A percentile compares a stretch with the other conserved stretches of the same genome.
Evolutionary conservation across 1,140 invertebrate genomes (phyloP).

Genomic region (Mesaphorura yosii): DNA sequence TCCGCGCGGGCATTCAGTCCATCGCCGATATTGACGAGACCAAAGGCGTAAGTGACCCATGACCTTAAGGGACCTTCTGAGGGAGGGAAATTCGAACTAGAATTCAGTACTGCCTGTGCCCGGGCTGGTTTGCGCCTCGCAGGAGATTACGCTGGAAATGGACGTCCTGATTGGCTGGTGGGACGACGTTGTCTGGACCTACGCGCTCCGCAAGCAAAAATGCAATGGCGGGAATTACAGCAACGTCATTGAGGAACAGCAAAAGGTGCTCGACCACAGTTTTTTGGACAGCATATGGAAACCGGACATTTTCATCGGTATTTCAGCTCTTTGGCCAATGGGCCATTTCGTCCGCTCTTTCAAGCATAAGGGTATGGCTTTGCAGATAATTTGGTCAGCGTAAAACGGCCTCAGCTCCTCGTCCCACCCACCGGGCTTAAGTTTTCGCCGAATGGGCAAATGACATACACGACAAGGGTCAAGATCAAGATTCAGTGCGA

Average conservation of each 20-base stretch:
- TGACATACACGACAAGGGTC: conserved; percentile 1
- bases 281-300: neutral
- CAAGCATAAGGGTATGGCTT: too few species aligned
- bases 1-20: too few species aligned
- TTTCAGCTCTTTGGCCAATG: neutral
- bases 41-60: too few species aligned
- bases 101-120: too few species aligned
- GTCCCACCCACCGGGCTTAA: neutral
- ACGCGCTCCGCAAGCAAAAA: too few species aligned
- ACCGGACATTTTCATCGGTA: conserved; percentile 7
- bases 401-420: neutral
- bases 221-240: conserved; percentile 1
- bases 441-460: neutral
- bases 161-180: neutral
- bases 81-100: too few species aligned
- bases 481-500: conserved; percentile 1
- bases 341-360: neutral
- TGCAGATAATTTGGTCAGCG: conserved; percentile 1
- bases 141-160: conserved; percentile 4
- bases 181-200: neutral
- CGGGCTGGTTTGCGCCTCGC: too few species aligned
- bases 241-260: neutral
- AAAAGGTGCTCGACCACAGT: neutral
- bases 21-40: too few species aligned
- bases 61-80: too few species aligned